Base-by-base conservation (phyloP, 2,113 vertebrate species). In the Sclerurus mexicanus region DNA sequence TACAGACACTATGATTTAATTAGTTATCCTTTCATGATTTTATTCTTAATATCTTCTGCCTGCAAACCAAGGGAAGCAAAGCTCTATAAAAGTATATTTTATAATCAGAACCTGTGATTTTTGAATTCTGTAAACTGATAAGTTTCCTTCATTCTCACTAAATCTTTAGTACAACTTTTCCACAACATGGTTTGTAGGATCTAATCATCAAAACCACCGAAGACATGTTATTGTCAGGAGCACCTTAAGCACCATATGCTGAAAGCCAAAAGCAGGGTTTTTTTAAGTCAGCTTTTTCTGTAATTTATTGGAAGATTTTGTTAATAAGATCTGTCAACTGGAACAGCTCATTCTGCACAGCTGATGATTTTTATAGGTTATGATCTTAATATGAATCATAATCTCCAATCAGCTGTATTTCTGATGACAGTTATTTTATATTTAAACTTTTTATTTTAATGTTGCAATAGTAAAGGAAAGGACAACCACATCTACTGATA, bases 301-400 rank as follows among this genome's bases (percentile, higher is more conserved):
- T 92, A 92, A 92, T 94, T 97, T 95, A 94, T 79, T 98, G 94
- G 95, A 97, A 98, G 88, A 92, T 95, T 97, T 95, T 96, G 72
- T 86, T 94, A 93, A 93, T 97, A 90, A 96, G 94, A 96, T 97
- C 93, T 96, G 97, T 98, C 97, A 97, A 93, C 95, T 97, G 96
- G 88, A 96, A 97, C 93, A 95, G 85, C 95, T 98, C 92, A 93
- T 95, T 96, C 95, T 91, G 93, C 93, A 95, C 94, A 97, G 95
- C 90, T 97, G 97, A 97, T 95, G 95, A 98, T 96, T 98, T 97
- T 97, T 97, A 97, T 97, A 97, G 97, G 97, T 97, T 97, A 90
- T 98, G 97, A 97, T 98, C 97, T 96, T 93, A 95, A 97, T 92
- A 88, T 98, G 96, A 98, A 97, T 98, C 97, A 97, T 85, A 93